Base-by-base conservation (phyloP, 1,140 invertebrate genomes). In the Nixonia krombeini region DNA sequence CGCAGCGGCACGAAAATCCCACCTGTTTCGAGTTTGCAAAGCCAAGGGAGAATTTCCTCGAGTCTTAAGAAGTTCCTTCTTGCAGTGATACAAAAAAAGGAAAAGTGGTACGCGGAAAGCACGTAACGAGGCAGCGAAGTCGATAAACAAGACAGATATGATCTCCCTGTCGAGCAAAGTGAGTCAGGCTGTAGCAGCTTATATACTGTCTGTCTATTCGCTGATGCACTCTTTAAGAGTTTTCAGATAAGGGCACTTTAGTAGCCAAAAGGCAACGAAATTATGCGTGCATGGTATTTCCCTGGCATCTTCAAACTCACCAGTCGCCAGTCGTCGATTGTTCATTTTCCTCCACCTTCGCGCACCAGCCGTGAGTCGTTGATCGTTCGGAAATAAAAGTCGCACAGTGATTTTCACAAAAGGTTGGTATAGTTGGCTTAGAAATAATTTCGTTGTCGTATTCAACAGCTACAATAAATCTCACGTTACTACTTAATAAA, bases 161-260 rank as follows among this genome's bases (percentile, higher is more conserved):
- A 76, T 73, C 65, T 74, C 40, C 16, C 26, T 44, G 6, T 16
- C 46, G 28, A 25, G 26, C 49, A 50, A 66, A 69, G 46, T 41
- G 18, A 55, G 42, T 46, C 21, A 15, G 38, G 42, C 70, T 52
- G 50, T 31, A 35, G 53, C 46, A 52, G 49, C 31, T 37, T 38
- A 56, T 35, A 35, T 37, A 44, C 42, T 71, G 51, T 58, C 53
- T 61, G 74, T 53, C 50, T 71, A 72, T 73, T 73, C 65, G 41
- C 53, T 62, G 55, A 76, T 73, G 70, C 61, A 72, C 56, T 73
- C 76, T 75, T 70, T 70, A 74, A 65, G 70, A 75, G 64, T 74
- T 79, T 78, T 75, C 67, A 76, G 76, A 80, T 78, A 78, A 80
- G 53, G 35, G 38, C 33, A 76, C 62, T 73, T 73, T 76, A 73